Evolutionary conservation across 2,888 invertebrate genomes (phyloP).

Genomic region (Zele albiditarsus): DNA sequence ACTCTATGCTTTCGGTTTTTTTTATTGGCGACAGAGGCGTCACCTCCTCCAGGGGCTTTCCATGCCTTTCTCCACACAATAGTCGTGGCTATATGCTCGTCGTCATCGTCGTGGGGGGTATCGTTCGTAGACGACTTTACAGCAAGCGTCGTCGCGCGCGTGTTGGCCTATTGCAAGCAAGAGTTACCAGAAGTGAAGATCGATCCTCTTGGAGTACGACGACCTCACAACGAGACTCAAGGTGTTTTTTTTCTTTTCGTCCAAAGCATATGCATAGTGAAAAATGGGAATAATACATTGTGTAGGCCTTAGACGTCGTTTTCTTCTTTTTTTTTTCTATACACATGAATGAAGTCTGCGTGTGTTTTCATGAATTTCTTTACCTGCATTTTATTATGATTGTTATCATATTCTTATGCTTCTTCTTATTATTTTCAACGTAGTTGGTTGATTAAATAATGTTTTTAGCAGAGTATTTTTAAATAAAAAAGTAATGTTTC

Average conservation of each 20-base stretch:
- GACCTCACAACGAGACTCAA: constrained; percentile 60
- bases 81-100: constrained; percentile 12
- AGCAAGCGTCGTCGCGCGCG: constrained; percentile 39
- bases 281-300: constrained; percentile 17
- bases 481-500: no score
- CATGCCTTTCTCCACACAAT: constrained; percentile 34
- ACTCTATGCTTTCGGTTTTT: constrained; percentile 26
- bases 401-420: no score
- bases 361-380: not conserved
- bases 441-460: not conserved
- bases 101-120: constrained; percentile 28
- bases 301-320: not conserved
- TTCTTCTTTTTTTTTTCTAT: constrained; percentile 7
- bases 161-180: constrained; percentile 38
- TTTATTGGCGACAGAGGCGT: constrained; percentile 24
- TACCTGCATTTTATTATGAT: not conserved
- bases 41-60: constrained; percentile 36
- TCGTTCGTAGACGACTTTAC: constrained; percentile 34
- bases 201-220: constrained; percentile 63
- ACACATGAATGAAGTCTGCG: not conserved
- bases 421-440: not conserved
- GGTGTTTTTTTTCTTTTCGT: constrained; percentile 44
- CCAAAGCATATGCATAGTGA: constrained; percentile 32
- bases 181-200: constrained; percentile 56
- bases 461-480: no score